Evolutionary conservation across 2,113 vertebrate genomes (phyloP).

Genomic region (Bubo blakistoni): DNA sequence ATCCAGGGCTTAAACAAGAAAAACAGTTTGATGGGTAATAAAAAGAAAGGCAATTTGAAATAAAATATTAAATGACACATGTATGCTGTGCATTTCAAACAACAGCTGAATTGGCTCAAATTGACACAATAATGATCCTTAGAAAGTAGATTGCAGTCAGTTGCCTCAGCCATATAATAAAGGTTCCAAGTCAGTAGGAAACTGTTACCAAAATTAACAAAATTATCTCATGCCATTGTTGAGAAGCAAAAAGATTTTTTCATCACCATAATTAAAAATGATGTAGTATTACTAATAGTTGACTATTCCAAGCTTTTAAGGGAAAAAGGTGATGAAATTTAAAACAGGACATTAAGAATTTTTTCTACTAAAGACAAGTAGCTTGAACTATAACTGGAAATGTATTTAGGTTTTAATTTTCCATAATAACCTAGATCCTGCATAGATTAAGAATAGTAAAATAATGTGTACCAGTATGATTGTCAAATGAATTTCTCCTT

Average conservation of each 20-base stretch:
- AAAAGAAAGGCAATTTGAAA: background rate
- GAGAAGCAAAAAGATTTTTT: background rate
- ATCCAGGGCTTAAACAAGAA: background rate
- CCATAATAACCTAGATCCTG: background rate
- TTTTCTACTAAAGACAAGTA: background rate
- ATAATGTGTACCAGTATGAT: background rate
- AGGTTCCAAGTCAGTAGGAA: background rate
- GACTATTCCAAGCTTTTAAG: background rate
- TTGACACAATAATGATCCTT: background rate
- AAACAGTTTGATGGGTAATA: background rate
- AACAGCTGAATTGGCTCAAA: slow-evolving; percentile 18
- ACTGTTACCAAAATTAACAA: background rate
- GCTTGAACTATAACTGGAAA: background rate
- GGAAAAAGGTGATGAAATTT: background rate
- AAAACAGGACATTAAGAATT: background rate
- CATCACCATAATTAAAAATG: background rate
- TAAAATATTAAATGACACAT: background rate
- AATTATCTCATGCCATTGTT: background rate
- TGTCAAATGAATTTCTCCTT: background rate
- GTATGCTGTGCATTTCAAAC: background rate
- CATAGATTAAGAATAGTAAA: slow-evolving; percentile 4
- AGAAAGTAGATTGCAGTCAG: background rate
- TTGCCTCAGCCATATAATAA: slow-evolving; percentile 27
- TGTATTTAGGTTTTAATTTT: slow-evolving; percentile 29
- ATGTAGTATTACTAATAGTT: background rate